Base-by-base conservation (phyloP, 64 coral and sea anemone species). In the Actinia tenebrosa region DNA sequence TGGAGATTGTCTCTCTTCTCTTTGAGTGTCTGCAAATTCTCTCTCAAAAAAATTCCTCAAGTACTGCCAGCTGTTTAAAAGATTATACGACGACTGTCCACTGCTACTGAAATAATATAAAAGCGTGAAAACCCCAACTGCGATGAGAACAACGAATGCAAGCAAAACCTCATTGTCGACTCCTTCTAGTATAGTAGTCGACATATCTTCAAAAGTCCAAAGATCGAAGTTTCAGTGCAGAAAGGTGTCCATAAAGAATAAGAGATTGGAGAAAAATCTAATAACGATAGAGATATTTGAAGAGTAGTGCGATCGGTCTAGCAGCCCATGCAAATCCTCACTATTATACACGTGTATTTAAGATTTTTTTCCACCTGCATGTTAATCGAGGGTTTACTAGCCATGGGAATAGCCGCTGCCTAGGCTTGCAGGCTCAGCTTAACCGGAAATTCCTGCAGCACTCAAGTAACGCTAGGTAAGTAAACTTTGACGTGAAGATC, bases 91-190 rank as follows among this genome's bases (percentile, higher is more conserved):
- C 16, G 56, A 10, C 15, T 54, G 44, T 25, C 83, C 54, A 61
- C 56, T 85, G 2, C 16, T 23, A 30, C 63, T 85, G 25, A 85
- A 43, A 64, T 53, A 64, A 64, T 85, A 85, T 43, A 85, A 17
- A 13, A 85, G 14, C 10, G 83, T 85, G 3, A 54, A 37, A 25
- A 85, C 30, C 16, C 30, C 53, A 61, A 93, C 45, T 25, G 79
- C 60, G 8, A 72, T 71, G 9, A 97, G 86, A 75, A 93, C 88
- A 18, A 84, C 20, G 83, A 91, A 78, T 14, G 86, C 82, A 72
- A 93, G 60, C 3, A 97, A 45, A 23, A 93, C 91, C 60, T 97
- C 94, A 23, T 97, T 84, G 55, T 93, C 91, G 16, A 97, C 92
- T 82, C 94, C 94, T 93, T 97, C 94, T 30, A 97, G 44, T 43